A percentile compares a stretch with the other conserved stretches of the same genome.
phyloP scores from a whole-genome alignment of 2,113 vertebrate species.

The Pan paniscus region DNA sequence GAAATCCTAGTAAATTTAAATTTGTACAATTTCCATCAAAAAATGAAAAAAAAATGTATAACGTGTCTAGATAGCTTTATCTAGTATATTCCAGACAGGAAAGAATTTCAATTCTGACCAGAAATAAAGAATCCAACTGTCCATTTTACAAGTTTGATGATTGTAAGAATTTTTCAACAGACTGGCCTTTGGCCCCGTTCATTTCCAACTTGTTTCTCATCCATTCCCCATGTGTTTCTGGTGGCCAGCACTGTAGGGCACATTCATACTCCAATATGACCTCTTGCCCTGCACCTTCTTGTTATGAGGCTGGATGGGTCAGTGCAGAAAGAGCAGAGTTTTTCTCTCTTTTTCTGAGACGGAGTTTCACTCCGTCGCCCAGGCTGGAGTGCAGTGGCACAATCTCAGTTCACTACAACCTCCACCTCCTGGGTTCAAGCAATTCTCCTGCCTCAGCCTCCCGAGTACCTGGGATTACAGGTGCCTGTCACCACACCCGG shows the following conservation, averaged over 20 bases:
- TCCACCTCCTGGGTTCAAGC: no score
- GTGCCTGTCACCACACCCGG: no score
- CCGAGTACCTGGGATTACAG: no score
- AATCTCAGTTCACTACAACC: no score
- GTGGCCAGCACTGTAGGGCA: background rate
- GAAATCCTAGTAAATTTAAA: background rate
- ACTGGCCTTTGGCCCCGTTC: background rate
- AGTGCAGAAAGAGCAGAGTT: no score
- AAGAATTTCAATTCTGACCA: background rate
- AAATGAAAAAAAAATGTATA: background rate
- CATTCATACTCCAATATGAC: background rate
- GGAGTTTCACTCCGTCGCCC: no score
- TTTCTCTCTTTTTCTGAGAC: no score
- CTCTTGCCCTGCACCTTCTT: background rate
- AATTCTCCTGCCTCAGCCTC: no score
- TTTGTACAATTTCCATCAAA: background rate
- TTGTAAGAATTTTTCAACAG: background rate
- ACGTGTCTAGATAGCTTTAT: background rate
- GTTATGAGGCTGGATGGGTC: background rate
- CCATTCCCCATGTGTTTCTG: background rate
- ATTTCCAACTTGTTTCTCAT: background rate
- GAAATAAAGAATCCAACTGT: background rate
- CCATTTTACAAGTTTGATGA: background rate
- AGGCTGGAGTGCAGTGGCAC: no score
- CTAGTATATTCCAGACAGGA: background rate